A percentile compares a stretch with the other conserved stretches of the same genome.
phyloP scores from a whole-genome alignment of 2,888 invertebrate genomes.

The Drosophila rellima region DNA sequence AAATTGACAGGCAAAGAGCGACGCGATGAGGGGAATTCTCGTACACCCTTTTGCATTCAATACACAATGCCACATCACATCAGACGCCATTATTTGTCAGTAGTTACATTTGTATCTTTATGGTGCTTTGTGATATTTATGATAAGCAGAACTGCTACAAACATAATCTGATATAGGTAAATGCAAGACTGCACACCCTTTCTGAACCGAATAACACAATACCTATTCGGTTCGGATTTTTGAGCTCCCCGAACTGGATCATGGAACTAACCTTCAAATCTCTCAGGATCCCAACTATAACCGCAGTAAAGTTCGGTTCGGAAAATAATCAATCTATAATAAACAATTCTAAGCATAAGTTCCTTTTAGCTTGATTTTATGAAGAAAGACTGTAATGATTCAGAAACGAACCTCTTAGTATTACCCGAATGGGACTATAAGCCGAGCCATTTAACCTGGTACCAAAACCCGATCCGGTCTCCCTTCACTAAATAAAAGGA shows the following conservation, averaged over 20 bases:
- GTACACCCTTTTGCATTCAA: constrained; percentile 37
- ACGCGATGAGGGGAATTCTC: constrained; percentile 4
- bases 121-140: constrained; percentile 42
- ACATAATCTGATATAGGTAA: background rate
- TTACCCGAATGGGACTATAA: no score
- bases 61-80: constrained; percentile 25
- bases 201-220: background rate
- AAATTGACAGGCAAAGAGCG: constrained; percentile 37
- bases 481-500: no score
- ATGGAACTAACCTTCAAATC: no score
- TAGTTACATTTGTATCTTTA: constrained; percentile 66
- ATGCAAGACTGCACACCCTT: background rate
- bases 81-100: constrained; percentile 46
- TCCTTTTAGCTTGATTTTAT: no score
- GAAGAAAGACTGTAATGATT: no score
- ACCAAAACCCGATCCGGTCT: no score
- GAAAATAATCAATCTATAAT: no score
- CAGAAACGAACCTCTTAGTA: no score
- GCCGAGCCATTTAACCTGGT: no score
- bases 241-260: background rate
- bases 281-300: no score
- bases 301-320: no score
- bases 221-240: background rate
- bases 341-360: no score
- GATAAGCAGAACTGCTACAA: constrained; percentile 52